Conservation (phyloP, 92 coral and sea anemone genomes). For the Bergia sp. region DNA sequence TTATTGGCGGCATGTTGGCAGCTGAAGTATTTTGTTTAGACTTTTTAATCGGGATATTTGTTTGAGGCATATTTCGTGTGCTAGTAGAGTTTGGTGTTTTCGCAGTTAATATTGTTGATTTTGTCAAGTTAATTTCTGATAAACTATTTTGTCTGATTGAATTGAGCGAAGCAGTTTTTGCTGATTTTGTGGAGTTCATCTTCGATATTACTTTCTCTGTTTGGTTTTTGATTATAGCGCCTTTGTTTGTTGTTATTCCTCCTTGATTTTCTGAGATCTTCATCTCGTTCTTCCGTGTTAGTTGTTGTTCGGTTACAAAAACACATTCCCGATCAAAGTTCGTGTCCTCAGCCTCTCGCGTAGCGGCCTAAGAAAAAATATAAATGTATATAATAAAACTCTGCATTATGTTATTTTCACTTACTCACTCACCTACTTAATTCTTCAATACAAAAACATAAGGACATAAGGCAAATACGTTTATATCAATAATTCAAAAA, state of each 20-base stretch:
- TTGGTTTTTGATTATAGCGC: constrained; percentile 9
- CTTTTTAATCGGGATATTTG: neutral
- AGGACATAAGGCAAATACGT: too few species aligned
- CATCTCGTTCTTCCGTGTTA: constrained; percentile 18
- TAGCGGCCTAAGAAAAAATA: constrained; percentile 54
- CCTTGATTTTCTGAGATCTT: constrained; percentile 19
- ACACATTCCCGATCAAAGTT: constrained; percentile 83
- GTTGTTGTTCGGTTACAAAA: constrained; percentile 61
- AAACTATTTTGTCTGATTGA: neutral
- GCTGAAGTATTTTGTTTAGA: neutral
- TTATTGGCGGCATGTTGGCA: neutral
- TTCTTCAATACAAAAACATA: too few species aligned
- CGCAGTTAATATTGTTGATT: constrained; percentile 14
- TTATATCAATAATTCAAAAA: too few species aligned
- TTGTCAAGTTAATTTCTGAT: neutral
- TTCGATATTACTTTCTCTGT: neutral
- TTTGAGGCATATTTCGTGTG: neutral
- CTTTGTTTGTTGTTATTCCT: constrained; percentile 44
- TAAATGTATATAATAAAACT: neutral
- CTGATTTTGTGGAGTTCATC: neutral
- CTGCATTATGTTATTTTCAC: too few species aligned
- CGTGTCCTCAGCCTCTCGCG: constrained; percentile 70
- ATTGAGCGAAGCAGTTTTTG: neutral
- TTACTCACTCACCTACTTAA: too few species aligned
- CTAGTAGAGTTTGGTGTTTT: neutral